Base-by-base conservation (phyloP, 1,140 invertebrate species). In the Bombyx mandarina region DNA sequence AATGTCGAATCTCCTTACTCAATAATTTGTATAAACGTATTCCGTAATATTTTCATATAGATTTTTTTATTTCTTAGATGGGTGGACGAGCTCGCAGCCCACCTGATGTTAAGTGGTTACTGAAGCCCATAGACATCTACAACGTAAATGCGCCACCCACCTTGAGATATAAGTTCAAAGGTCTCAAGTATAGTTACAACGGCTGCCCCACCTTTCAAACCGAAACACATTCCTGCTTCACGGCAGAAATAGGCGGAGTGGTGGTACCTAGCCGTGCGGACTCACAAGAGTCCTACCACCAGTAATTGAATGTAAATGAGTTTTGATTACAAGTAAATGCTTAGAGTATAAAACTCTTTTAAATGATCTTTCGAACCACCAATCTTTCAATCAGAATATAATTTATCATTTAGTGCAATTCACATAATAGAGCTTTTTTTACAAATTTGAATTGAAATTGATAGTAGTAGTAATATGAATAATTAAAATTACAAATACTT, bases 1-100 rank as follows among this genome's bases (percentile, higher is more conserved):
- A 73, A 73, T 64, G 63, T 67, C 60, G 66, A 60, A 70, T 67
- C 61, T 56, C 9, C 43, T 18, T 54, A 47, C 49, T 45, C 12
- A 18, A 42, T 10, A 56, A 43, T 22, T 61, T 53, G 43, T 50
- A 18, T 9, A 45, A 54, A 12, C 4, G 8, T 44, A 54, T 12
- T 54, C 43, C 12, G 7, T 9, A 35, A 10, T 7, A 2, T 26
- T 3, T 26, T 8, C 42, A 51, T 8, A 6, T 10, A 1, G 10
- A 45, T 1, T 45, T 8, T 45, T 8, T 45, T 45, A 45, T 8
- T 7, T 18, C 12, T 18, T 18, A 18, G 12, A 18, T 18, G 12
- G 12, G 12, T 18, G 12, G 12, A 18, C 12, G 12, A 18, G 12
- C 12, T 18, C 12, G 1, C 12, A 18, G 12, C 12, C 12, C 12